Base-by-base conservation (phyloP, 2,797 vertebrate species). In the Telmatherina bonti region DNA sequence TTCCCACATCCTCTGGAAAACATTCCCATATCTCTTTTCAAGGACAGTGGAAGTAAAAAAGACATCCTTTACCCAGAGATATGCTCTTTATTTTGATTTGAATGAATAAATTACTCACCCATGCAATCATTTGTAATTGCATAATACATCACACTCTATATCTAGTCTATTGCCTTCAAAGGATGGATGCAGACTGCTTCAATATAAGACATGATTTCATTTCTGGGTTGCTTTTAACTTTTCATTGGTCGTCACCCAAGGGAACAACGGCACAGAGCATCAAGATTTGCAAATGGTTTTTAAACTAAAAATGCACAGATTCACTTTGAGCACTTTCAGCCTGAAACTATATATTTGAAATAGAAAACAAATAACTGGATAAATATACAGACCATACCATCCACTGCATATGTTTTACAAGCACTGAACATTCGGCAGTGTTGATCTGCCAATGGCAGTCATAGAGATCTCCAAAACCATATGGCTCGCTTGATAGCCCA, bases 121-220 rank as follows among this genome's bases (percentile, higher is more conserved):
- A 54, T 53, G 62, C 31, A 72, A 30, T 73, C 52, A 68, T 75
- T 81, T 74, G 70, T 77, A 52, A 76, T 79, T 64, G 63, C 58
- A 78, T 61, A 59, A 76, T 24, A 69, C 54, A 62, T 67, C 59
- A 45, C 16, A 7, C 22, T 38, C 30, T 35, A 22, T 52, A 56
- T 49, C 61, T 55, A 36, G 5, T 47, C 20, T 12, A 6, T 24
- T 29, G 7, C 43, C 22, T 57, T 57, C 4, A 13, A 35, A 70
- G 18, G 49, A 71, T 64, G 74, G 77, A 82, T 72, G 76, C 63
- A 85, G 85, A 80, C 62, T 27, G 9, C 33, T 26, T 64, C n/a
- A 26, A 0, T 35, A 70, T 62, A 45, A 3, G n/a, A 61, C 70
- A 1, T 47, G 69, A 67, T 69, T 12, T 7, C 29, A 1, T 55